Percentiles rank a stretch among this genome's conserved stretches.
Evolutionary conservation across 2,888 invertebrate genomes (phyloP).

Genomic region (Lepeophtheirus nordmannii): DNA sequence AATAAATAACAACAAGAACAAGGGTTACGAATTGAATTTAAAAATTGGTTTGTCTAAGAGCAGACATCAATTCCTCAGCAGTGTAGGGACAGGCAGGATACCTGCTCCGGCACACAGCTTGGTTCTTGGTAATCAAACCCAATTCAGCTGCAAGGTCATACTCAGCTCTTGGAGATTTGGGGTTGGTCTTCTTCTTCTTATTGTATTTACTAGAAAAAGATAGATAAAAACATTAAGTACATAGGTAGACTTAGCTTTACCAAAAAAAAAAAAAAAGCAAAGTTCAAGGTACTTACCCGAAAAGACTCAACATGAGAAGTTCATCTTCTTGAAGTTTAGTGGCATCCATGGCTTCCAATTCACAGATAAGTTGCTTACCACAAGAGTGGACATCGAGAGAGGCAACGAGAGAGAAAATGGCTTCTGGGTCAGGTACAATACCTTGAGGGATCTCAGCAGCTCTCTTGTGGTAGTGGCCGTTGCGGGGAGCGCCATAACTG

Average conservation of each 20-base stretch:
- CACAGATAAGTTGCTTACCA: constrained; percentile 28
- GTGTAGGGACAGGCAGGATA: constrained; percentile 27
- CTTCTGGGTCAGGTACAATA: constrained; percentile 24
- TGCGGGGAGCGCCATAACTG: background rate
- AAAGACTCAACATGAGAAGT: constrained; percentile 27
- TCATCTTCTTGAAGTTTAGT: constrained; percentile 27
- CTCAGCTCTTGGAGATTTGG: constrained; percentile 26
- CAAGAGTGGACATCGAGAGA: constrained; percentile 27
- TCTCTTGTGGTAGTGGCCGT: background rate
- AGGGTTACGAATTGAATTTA: background rate
- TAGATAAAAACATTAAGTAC: background rate
- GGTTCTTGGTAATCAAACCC: constrained; percentile 26
- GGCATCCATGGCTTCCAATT: constrained; percentile 27
- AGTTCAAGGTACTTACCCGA: constrained; percentile 26
- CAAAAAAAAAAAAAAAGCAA: background rate
- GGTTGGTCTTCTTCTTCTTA: background rate
- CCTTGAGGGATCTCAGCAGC: constrained; percentile 17
- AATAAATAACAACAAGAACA: background rate
- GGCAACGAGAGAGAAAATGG: constrained; percentile 28
- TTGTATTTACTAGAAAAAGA: constrained; percentile 3
- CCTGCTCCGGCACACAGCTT: constrained; percentile 26
- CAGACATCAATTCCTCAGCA: constrained; percentile 26
- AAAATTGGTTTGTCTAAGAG: constrained; percentile 22
- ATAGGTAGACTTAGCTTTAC: background rate
- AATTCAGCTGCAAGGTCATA: constrained; percentile 28